Base-by-base conservation (phyloP, 2,888 invertebrate species). In the Elegia similella region DNA sequence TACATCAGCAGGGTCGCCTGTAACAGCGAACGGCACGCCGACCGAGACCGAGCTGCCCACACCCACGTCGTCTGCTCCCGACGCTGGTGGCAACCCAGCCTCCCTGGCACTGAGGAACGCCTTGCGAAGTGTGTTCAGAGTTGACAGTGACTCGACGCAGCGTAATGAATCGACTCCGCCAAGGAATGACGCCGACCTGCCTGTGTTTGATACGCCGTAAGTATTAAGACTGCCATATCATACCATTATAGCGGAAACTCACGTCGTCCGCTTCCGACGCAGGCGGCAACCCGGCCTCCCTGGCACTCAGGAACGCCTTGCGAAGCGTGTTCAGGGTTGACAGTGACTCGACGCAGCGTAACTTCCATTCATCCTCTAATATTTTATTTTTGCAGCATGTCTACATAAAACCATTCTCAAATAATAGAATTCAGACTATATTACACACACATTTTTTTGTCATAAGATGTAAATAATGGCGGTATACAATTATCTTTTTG, bases 31-130 rank as follows among this genome's bases (percentile, higher is more conserved):
- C 57, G 87, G 76, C 0, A 82, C 88, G 0, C 90, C 90, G 0
- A 80, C 84, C 0, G 91, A 90, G 56, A 82, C 88, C 0, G 92
- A 91, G 43, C 73, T 86, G 1, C 83, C 88, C 0, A 91, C 92
- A 1, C 91, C 90, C 0, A 91, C 91, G 15, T 86, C 88, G 0
- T 78, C 83, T 0, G 83, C 86, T 0, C 87, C 88, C 1, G 88
- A 84, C 15, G 65, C 76, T 15, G 70, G 61, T 34, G 75, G 72
- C 57, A 81, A 79, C 58, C 80, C 85, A 0, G 81, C 83, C 0
- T 85, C 89, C 0, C 75, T 88, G 0, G 87, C 89, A 15, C 67
- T 90, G 2, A 75, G 88, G 42, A 90, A 86, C 68, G 90, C 89
- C 0, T 69, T 91, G n/a, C 84, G 89, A 15, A 85, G 80, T 63